These are phyloP conservation scores for Molanna angustata DNA, from an alignment of 2,888 invertebrate genomes.

Conservation along the genomic window DNA sequence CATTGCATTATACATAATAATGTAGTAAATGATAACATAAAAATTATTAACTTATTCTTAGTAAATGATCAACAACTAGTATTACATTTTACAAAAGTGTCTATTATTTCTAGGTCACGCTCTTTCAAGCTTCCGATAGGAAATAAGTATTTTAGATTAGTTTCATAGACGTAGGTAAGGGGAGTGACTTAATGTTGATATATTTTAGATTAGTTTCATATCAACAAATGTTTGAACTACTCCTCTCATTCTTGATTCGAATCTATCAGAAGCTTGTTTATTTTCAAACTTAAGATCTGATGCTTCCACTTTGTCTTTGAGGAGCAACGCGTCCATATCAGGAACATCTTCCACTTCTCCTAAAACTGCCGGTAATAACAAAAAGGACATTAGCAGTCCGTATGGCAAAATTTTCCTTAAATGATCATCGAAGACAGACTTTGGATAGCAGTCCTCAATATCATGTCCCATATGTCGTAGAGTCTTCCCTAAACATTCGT, in stretches of 20 bases:
- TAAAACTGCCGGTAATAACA: constrained; percentile 18
- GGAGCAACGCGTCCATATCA: constrained; percentile 19
- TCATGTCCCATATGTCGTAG: constrained; percentile 14
- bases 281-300: constrained; percentile 20
- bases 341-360: constrained; percentile 26
- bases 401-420: constrained; percentile 17
- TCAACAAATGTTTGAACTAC: constrained; percentile 17
- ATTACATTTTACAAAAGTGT: no score
- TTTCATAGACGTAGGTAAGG: no score
- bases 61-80: no score
- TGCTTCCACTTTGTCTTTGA: constrained; percentile 19
- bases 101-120: no score
- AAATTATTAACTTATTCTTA: no score
- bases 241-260: constrained; percentile 19
- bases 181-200: no score
- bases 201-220: constrained; percentile 12
- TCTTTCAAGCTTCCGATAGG: no score
- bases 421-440: constrained; percentile 18
- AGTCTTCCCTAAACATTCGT: constrained; percentile 8
- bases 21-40: no score
- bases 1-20: no score
- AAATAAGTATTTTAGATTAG: no score
- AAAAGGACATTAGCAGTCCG: constrained; percentile 22
- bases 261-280: constrained; percentile 12
- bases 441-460: constrained; percentile 22